Percentiles rank a stretch among this genome's conserved stretches.
phyloP scores from a whole-genome alignment of 2,888 invertebrate species.

The Beris chalybata region DNA sequence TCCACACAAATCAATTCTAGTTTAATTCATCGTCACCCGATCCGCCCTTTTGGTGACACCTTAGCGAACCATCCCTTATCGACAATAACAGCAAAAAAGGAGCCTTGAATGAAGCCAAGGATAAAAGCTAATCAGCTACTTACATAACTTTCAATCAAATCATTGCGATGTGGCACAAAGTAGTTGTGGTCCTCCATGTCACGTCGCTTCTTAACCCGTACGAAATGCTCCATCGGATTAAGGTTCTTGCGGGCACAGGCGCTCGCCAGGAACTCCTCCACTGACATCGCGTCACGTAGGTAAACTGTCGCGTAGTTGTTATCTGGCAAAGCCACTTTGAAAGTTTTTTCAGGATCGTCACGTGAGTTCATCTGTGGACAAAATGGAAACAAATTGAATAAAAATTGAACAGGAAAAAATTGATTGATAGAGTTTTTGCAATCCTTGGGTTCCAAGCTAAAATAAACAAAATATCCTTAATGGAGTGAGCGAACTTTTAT shows the following conservation, averaged over 20 bases:
- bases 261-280: conserved; percentile 91
- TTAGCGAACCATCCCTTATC: too few species aligned
- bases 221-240: conserved; percentile 94
- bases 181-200: conserved; percentile 96
- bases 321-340: conserved; percentile 88
- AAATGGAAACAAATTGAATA: not conserved
- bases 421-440: not conserved
- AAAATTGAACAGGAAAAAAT: not conserved
- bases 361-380: conserved; percentile 75
- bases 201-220: conserved; percentile 88
- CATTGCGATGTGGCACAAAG: conserved; percentile 92
- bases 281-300: conserved; percentile 89
- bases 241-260: conserved; percentile 91
- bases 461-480: too few species aligned
- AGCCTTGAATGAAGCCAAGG: not conserved
- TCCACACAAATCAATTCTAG: too few species aligned
- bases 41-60: too few species aligned
- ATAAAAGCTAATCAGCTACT: conserved; percentile 56
- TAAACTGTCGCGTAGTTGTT: conserved; percentile 80
- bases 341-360: conserved; percentile 84
- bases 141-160: conserved; percentile 94
- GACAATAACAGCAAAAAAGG: not conserved
- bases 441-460: too few species aligned
- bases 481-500: too few species aligned
- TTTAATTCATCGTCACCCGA: too few species aligned